Evolutionary conservation across 1,140 invertebrate species (phyloP), one percentile per base, ranked within the genome.

Genomic region (Zophobas atratus): DNA sequence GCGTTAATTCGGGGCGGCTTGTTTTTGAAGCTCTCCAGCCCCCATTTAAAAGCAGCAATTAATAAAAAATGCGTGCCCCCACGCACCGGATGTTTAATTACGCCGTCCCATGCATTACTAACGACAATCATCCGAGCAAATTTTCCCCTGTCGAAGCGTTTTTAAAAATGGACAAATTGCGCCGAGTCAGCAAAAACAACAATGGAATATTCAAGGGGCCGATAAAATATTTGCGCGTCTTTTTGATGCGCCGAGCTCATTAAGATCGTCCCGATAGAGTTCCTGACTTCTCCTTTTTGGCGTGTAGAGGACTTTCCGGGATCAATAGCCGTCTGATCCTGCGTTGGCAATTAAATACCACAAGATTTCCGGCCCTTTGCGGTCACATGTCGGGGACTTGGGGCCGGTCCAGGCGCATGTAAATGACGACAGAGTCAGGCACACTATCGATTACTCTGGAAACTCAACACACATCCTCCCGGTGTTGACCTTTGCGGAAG

Each of bases 351-450:
- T 67, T 67, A 67, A 67, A 20, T 2, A 41, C 60, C 38, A 34
- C 2, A 67, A 36, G 39, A 39, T 41, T 67, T 43, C 39, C 38
- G 60, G 60, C 39, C 60, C 33, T 41, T n/a, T 67, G 60, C 20
- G 60, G 60, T 67, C 60, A 67, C 60, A 43, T 43, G 60, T 43
- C 38, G 39, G 60, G 32, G 38, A 43, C 60, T 67, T 67, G 60
- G 60, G 60, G 60, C 60, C 60, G 60, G 60, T 67, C 60, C 60
- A 67, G 60, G 60, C 60, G 60, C 60, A 67, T 67, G 60, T 67
- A 67, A 67, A 67, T 67, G 60, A 67, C 60, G 60, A 43, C 60
- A 67, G 56, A 60, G 56, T 67, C 39, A 41, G 60, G 49, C 49
- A 6, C 49, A 67, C 36, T 67, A 67, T 67, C 60, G 60, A 67